phyloP scores from a whole-genome alignment of 2,888 invertebrate species.

The Patella depressa region DNA sequence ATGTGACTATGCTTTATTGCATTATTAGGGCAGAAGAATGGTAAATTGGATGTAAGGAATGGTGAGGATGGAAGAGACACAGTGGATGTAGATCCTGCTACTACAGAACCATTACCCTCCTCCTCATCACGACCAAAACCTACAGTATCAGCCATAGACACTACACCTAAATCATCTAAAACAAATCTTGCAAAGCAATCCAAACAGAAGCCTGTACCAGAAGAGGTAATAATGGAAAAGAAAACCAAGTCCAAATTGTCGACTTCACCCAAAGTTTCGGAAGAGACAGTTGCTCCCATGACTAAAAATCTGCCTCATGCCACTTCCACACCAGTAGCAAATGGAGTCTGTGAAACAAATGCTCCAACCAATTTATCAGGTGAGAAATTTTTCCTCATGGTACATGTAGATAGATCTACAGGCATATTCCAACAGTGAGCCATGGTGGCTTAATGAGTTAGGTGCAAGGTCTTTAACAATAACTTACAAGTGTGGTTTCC shows the following conservation, averaged over 20 bases:
- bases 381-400: neutral
- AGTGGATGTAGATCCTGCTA: neutral
- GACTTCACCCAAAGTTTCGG: neutral
- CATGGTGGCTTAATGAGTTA: too few species aligned
- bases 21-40: neutral
- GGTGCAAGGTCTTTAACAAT: too few species aligned
- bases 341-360: constrained; percentile 40
- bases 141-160: neutral
- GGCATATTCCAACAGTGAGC: too few species aligned
- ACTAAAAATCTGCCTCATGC: constrained; percentile 47
- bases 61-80: neutral
- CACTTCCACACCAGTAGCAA: constrained; percentile 62
- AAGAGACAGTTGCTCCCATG: constrained; percentile 35
- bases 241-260: neutral
- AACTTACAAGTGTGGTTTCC: too few species aligned
- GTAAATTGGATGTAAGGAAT: neutral
- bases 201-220: neutral
- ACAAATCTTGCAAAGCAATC: neutral
- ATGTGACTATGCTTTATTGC: neutral
- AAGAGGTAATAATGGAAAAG: neutral
- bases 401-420: too few species aligned
- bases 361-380: neutral
- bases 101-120: neutral
- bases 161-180: neutral
- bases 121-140: too few species aligned